These are phyloP conservation scores for Lacerta agilis DNA, from an alignment of 2,797 vertebrate species.

Conservation along the genomic window DNA sequence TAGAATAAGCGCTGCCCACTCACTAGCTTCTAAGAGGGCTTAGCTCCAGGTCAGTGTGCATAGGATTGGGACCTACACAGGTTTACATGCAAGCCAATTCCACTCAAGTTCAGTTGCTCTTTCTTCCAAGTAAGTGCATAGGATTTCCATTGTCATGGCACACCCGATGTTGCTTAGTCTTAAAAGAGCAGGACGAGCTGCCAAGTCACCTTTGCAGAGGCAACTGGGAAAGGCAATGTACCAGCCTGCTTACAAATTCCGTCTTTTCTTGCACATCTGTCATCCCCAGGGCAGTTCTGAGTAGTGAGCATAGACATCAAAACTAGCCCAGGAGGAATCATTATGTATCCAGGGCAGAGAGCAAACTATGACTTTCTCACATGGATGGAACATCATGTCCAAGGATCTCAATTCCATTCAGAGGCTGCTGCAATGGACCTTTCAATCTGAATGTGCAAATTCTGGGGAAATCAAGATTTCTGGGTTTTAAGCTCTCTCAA, in stretches of 20 bases:
- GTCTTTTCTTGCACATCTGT: not conserved
- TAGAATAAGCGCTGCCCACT: not conserved
- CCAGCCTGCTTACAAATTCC: not conserved
- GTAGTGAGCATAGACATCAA: not conserved
- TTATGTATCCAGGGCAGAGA: not conserved
- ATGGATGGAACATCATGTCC: not conserved
- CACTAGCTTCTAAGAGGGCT: not conserved
- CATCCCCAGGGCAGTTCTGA: not conserved
- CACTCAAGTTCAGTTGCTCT: not conserved
- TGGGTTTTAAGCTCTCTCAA: not conserved
- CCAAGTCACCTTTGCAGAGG: not conserved
- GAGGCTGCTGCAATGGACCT: not conserved
- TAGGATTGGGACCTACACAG: not conserved
- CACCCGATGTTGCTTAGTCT: not conserved
- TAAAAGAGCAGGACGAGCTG: not conserved
- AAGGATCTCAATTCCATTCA: not conserved
- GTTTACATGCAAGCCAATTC: too few species aligned
- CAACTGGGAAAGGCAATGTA: not conserved
- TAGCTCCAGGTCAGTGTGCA: not conserved
- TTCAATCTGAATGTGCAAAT: not conserved
- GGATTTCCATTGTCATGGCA: not conserved
- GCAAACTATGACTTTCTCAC: not conserved
- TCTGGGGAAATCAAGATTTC: not conserved
- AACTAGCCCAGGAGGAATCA: not conserved
- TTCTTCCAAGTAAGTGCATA: not conserved